Conservation (phyloP, 1,140 invertebrate genomes). For the Lepeophtheirus salmonis region DNA sequence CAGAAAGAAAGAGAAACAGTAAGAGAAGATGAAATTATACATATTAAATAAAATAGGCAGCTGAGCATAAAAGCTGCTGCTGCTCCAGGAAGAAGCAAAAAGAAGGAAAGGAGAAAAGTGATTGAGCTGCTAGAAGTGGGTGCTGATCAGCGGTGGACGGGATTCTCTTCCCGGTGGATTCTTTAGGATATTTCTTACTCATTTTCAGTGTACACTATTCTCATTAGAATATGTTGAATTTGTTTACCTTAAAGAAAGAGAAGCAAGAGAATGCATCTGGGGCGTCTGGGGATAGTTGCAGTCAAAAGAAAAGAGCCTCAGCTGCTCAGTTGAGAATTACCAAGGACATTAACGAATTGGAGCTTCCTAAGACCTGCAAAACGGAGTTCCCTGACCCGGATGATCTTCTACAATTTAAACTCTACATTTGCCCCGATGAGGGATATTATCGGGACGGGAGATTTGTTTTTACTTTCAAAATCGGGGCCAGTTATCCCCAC, state of each 20-base stretch:
- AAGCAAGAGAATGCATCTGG: conserved; percentile 1
- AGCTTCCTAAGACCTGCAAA: conserved; percentile 85
- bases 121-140: too few species aligned
- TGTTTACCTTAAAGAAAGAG: conserved; percentile 15
- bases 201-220: too few species aligned
- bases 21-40: too few species aligned
- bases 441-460: conserved; percentile 80
- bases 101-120: too few species aligned
- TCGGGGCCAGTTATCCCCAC: conserved; percentile 88
- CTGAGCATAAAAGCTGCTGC: too few species aligned
- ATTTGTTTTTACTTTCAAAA: conserved; percentile 94
- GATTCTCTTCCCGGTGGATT: too few species aligned
- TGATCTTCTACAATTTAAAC: conserved; percentile 85
- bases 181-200: neutral
- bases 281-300: neutral
- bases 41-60: too few species aligned
- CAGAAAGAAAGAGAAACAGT: too few species aligned
- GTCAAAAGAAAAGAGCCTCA: conserved; percentile 1
- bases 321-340: conserved; percentile 17
- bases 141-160: too few species aligned
- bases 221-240: conserved; percentile 17
- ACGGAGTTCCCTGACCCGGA: conserved; percentile 91
- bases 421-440: conserved; percentile 90
- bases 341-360: conserved; percentile 88
- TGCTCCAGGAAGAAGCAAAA: too few species aligned